Conservation (phyloP, 2,797 vertebrate genomes). For the Aplochiton taeniatus region DNA sequence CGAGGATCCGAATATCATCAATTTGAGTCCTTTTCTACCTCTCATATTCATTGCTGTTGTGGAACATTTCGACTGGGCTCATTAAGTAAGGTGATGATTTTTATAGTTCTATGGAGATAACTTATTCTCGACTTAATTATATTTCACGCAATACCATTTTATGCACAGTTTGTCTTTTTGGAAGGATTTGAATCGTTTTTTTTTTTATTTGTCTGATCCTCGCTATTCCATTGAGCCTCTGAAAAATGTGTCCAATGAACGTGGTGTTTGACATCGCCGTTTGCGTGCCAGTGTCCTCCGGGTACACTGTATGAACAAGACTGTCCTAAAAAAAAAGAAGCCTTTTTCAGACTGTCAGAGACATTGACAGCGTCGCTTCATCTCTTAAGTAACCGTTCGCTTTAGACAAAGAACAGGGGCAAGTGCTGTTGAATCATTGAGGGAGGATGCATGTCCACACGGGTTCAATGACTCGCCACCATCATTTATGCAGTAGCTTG, state of each 20-base stretch:
- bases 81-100: conserved; percentile 64
- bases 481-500: neutral
- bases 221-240: no score
- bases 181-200: neutral
- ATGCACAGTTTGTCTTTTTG: conserved; percentile 36
- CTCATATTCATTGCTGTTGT: conserved; percentile 52
- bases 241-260: no score
- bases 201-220: no score
- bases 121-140: neutral
- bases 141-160: no score
- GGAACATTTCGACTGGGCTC: conserved; percentile 51
- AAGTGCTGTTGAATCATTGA: neutral
- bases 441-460: neutral
- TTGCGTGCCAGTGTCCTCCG: no score
- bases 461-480: neutral
- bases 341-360: no score
- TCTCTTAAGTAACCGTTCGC: no score
- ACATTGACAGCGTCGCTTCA: no score
- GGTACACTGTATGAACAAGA: no score
- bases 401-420: no score
- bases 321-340: no score
- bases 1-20: conserved; percentile 43
- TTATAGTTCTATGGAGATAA: conserved; percentile 51
- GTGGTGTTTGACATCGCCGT: no score
- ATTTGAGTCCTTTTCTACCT: conserved; percentile 52